Evolutionary conservation across 2,113 vertebrate species (phyloP).

Genomic region (Amphiprion percula): DNA sequence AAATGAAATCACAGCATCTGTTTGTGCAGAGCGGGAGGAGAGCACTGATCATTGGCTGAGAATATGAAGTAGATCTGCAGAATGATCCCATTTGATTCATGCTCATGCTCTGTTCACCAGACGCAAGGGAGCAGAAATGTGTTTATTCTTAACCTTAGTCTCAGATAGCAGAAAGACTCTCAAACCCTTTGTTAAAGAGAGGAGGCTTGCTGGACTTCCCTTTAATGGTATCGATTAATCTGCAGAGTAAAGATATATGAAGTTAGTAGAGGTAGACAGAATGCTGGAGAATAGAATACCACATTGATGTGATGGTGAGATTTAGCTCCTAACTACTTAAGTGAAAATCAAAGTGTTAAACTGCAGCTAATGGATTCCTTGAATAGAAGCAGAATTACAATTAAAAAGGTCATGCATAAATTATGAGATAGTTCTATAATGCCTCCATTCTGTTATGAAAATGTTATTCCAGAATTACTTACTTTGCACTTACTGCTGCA

Average conservation of each 20-base stretch:
- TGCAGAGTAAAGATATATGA: background rate
- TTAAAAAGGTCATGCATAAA: conserved; percentile 24
- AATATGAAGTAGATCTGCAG: conserved; percentile 69
- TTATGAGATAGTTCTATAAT: conserved; percentile 1
- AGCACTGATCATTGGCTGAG: conserved; percentile 51
- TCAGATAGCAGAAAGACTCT: conserved; percentile 25
- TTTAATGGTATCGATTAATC: conserved; percentile 36
- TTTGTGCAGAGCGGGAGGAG: conserved; percentile 51
- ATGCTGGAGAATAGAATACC: background rate
- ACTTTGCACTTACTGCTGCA: background rate
- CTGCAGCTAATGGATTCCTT: background rate
- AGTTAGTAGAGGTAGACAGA: background rate
- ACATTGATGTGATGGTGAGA: conserved; percentile 1
- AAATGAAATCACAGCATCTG: conserved; percentile 74
- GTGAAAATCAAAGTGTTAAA: conserved; percentile 6
- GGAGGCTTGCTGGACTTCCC: background rate
- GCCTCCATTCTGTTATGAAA: background rate
- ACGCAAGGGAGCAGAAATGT: conserved; percentile 30
- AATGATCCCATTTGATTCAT: conserved; percentile 59
- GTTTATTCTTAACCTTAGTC: conserved; percentile 26
- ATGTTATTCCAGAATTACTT: background rate
- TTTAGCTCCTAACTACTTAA: background rate
- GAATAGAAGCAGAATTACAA: conserved; percentile 1
- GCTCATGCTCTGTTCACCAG: conserved; percentile 49
- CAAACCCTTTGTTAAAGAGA: conserved; percentile 30